Evolutionary conservation across 2,113 vertebrate genomes (phyloP).

Genomic region (Hippocampus barbouri): DNA sequence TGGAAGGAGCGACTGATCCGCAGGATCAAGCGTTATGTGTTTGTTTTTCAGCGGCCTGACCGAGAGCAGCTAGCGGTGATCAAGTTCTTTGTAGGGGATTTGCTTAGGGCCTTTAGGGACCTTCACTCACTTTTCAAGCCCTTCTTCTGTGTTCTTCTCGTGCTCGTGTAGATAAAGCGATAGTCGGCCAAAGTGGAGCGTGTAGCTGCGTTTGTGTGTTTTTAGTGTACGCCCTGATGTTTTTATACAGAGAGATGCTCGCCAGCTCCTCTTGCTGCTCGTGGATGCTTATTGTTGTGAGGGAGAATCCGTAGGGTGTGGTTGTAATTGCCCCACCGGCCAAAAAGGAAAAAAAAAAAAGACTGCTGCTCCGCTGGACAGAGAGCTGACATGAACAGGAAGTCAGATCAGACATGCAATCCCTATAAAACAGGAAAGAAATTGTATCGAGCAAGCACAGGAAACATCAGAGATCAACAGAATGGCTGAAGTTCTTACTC

Average conservation of each 20-base stretch:
- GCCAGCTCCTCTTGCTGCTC: background rate
- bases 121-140: conserved; percentile 34
- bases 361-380: background rate
- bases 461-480: background rate
- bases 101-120: conserved; percentile 32
- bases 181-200: conserved; percentile 20
- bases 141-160: conserved; percentile 39
- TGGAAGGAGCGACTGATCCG: conserved; percentile 48
- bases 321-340: background rate
- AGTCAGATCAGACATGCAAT: background rate
- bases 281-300: background rate
- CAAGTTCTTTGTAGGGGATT: conserved; percentile 47
- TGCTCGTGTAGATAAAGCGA: conserved; percentile 31
- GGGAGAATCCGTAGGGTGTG: background rate
- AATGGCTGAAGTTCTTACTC: background rate
- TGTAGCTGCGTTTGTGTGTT: conserved; percentile 10
- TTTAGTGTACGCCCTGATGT: conserved; percentile 11
- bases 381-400: background rate
- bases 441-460: background rate
- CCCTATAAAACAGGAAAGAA: background rate
- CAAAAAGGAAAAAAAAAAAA: background rate
- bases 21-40: conserved; percentile 33
- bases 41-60: conserved; percentile 33
- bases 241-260: background rate
- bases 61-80: conserved; percentile 45